These are phyloP conservation scores for Batillaria attramentaria DNA, from an alignment of 1,140 invertebrate species.

Conservation along the genomic window DNA sequence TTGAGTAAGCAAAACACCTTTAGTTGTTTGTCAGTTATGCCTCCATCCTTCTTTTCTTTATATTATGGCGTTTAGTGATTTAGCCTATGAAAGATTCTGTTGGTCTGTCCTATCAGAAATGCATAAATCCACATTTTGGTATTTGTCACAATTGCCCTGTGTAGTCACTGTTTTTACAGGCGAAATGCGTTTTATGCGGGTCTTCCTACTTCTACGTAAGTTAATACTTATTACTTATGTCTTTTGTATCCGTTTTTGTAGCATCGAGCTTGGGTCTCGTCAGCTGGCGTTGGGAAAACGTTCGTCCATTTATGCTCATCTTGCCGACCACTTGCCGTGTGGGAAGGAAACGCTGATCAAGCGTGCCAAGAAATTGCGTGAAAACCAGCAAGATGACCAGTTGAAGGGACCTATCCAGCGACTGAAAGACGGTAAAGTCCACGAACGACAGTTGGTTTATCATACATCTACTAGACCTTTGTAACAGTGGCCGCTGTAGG, in stretches of 20 bases:
- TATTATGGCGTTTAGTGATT: conserved; percentile 18
- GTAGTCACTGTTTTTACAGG: too few species aligned
- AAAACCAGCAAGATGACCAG: conserved; percentile 76
- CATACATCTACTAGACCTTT: not conserved
- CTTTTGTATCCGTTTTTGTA: too few species aligned
- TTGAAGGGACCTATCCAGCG: conserved; percentile 74
- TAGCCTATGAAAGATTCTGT: not conserved
- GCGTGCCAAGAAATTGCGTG: conserved; percentile 78
- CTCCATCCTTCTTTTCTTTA: not conserved
- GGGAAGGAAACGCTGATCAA: conserved; percentile 80
- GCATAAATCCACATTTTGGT: too few species aligned
- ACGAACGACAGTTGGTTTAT: not conserved
- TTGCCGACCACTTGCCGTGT: conserved; percentile 78
- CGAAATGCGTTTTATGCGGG: too few species aligned
- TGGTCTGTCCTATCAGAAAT: too few species aligned
- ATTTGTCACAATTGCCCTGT: too few species aligned
- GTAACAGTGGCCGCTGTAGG: not conserved
- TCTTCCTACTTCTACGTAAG: too few species aligned
- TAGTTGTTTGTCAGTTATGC: conserved; percentile 2
- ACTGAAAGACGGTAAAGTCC: conserved; percentile 69
- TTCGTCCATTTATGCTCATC: conserved; percentile 77
- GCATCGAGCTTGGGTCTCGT: conserved; percentile 77
- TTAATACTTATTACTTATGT: too few species aligned
- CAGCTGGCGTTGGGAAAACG: conserved; percentile 69
- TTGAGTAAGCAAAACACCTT: conserved; percentile 72